Base-by-base conservation (phyloP, 2,888 invertebrate species). In the Autographa gamma region DNA sequence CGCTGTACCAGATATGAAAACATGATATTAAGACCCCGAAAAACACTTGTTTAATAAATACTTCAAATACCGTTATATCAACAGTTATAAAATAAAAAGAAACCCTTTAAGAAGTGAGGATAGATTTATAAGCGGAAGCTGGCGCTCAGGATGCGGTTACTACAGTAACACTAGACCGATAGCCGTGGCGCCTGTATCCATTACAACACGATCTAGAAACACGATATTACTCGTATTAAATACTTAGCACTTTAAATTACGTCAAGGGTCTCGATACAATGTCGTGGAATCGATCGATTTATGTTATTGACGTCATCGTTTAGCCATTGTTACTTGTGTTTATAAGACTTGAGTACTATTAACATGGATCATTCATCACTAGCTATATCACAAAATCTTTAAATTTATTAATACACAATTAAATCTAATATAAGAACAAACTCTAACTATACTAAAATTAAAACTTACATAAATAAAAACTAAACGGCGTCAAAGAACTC, bases 131-230 rank as follows among this genome's bases (percentile, higher is more conserved):
- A 76, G 66, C 82, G 80, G 81, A 82, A 83, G 78, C 54, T 14
- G 25, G 69, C 77, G 59, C 75, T 68, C 71, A 73, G 83, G 82
- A 81, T 85, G 85, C 77, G 84, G 85, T 80, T 38, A 4, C 43
- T 58, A 25, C 62, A 48, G 75, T 76, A 80, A 83, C 63, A 9
- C 74, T 60, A 79, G 58, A 63, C 60, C 58, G 5, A 65, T 52
- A 58, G 48, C 66, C 81, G 60, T 82, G 79, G 79, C 72, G 80
- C 83, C 78, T 60, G 63, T 67, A 73, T 81, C 54, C 48, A 66
- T 80, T 82, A 69, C 81, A 63, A 52, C 77, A 80, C 76, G 71
- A 70, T 41, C 66, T 63, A 16, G 81, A 67, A 77, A 81, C 61
- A 13, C 48, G 73, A 82, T 75, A 77, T 31, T 18, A 11, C 31